These are phyloP conservation scores for Meta bourneti DNA, from an alignment of 2,888 invertebrate species.

Conservation along the genomic window DNA sequence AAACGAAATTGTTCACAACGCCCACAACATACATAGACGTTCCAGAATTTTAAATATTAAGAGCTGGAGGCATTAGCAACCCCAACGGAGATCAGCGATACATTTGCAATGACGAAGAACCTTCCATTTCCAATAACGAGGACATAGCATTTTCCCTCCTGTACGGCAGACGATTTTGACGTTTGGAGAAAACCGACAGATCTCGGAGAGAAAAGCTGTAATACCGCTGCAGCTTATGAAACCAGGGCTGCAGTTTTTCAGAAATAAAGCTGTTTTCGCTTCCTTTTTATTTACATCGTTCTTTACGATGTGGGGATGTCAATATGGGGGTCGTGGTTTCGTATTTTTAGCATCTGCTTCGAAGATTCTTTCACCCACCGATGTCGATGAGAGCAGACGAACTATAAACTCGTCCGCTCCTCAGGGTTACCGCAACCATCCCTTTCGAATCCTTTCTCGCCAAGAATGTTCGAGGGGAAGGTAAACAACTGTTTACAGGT, in stretches of 20 bases:
- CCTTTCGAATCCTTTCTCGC: constrained; percentile 43
- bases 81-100: constrained; percentile 2
- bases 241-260: background rate
- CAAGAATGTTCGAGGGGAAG: constrained; percentile 19
- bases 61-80: background rate
- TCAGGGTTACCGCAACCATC: constrained; percentile 57
- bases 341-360: constrained; percentile 49
- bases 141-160: constrained; percentile 42
- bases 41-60: background rate
- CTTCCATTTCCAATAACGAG: constrained; percentile 58
- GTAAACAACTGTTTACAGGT: constrained; percentile 65
- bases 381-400: constrained; percentile 64
- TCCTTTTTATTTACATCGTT: constrained; percentile 20
- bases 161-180: constrained; percentile 48
- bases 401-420: constrained; percentile 69
- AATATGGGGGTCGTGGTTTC: constrained; percentile 46
- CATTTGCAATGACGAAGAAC: constrained; percentile 49
- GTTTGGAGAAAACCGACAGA: constrained; percentile 24
- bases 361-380: constrained; percentile 56
- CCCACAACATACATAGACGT: background rate
- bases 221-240: background rate
- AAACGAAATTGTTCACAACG: background rate
- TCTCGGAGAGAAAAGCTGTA: background rate
- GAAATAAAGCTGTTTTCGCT: constrained; percentile 9
- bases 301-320: constrained; percentile 12